phyloP scores from a whole-genome alignment of 2,888 invertebrate genomes.

The Phlogophora meticulosa region DNA sequence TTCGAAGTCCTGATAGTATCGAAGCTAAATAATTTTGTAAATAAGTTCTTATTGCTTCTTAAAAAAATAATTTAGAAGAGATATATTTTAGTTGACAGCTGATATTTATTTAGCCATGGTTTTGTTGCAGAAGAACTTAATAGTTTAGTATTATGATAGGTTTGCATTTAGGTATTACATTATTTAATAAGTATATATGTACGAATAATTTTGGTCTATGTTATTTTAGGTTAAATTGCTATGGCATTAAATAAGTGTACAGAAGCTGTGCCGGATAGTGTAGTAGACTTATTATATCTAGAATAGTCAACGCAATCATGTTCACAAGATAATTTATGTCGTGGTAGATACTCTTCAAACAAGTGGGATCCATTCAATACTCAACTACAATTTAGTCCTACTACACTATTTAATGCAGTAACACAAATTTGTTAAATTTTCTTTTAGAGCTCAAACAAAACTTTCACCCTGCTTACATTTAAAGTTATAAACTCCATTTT shows the following conservation, averaged over 20 bases:
- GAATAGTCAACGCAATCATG: background rate
- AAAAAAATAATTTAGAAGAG: slow-evolving; percentile 31
- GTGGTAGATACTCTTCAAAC: background rate
- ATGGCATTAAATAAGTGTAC: slow-evolving; percentile 17
- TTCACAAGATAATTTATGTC: background rate
- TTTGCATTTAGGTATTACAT: slow-evolving; percentile 17
- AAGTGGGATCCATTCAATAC: background rate
- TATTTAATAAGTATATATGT: slow-evolving; percentile 1
- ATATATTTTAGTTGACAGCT: slow-evolving; percentile 5
- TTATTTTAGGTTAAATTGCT: slow-evolving; percentile 18
- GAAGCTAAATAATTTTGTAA: slow-evolving; percentile 74
- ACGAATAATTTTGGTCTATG: slow-evolving; percentile 6
- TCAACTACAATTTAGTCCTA: background rate
- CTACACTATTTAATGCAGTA: background rate
- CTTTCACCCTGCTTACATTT: background rate
- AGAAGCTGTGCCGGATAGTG: slow-evolving; percentile 16
- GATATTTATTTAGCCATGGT: slow-evolving; percentile 2
- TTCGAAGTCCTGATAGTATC: slow-evolving; percentile 78
- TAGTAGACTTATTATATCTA: background rate
- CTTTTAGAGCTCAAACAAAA: background rate
- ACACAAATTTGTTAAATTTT: background rate
- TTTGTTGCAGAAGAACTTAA: background rate
- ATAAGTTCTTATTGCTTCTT: slow-evolving; percentile 78
- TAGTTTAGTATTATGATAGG: slow-evolving; percentile 16
- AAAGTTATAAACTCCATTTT: background rate